Conservation (phyloP, 2,888 invertebrate genomes). For the Eilema depressum region DNA sequence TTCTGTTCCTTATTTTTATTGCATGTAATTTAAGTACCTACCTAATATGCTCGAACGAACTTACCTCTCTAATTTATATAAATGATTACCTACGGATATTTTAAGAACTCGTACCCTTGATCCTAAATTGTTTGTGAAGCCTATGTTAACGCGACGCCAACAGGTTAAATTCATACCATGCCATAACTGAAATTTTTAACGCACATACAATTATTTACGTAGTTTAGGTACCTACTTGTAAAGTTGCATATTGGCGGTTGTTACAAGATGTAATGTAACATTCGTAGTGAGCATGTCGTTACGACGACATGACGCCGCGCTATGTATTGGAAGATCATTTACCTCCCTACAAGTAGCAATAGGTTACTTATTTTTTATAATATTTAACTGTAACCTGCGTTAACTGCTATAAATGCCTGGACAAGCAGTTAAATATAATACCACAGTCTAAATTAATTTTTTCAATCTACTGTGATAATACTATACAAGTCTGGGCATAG, state of each 20-base stretch:
- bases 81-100: not conserved
- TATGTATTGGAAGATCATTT: too few relatives aligned
- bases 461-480: too few relatives aligned
- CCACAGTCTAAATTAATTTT: too few relatives aligned
- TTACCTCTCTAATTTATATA: not conserved
- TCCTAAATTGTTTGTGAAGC: too few relatives aligned
- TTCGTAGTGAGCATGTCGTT: too few relatives aligned
- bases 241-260: too few relatives aligned
- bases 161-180: too few relatives aligned
- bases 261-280: too few relatives aligned
- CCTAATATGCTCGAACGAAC: not conserved
- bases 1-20: slow-evolving; percentile 1
- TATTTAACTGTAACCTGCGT: not conserved
- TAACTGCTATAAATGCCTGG: not conserved
- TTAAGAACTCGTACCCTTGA: not conserved
- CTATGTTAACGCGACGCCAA: too few relatives aligned
- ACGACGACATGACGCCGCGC: too few relatives aligned
- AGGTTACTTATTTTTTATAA: too few relatives aligned
- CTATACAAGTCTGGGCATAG: not conserved
- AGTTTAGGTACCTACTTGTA: not conserved
- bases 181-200: not conserved
- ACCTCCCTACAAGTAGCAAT: too few relatives aligned
- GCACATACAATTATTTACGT: not conserved
- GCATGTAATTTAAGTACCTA: not conserved
- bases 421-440: not conserved